Evolutionary conservation across 2,888 invertebrate genomes (phyloP).

Genomic region (Trisateles emortualis): DNA sequence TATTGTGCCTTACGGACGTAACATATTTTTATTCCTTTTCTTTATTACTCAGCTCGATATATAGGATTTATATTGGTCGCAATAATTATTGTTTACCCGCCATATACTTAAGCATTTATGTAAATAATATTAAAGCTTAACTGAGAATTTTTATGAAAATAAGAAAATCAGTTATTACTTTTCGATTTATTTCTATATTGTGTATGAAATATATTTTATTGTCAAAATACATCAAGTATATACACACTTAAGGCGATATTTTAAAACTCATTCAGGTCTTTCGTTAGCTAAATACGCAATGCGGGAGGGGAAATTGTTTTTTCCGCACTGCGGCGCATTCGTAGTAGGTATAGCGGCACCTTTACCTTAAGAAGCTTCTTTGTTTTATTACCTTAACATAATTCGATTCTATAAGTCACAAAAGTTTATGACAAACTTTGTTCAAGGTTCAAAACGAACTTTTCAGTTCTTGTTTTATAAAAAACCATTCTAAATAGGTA

Average conservation of each 20-base stretch:
- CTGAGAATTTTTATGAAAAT: not conserved
- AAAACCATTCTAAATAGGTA: too few relatives aligned
- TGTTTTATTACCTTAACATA: constrained; percentile 12
- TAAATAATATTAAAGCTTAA: not conserved
- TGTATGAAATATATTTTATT: not conserved
- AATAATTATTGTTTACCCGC: constrained; percentile 24
- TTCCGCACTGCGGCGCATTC: constrained; percentile 46
- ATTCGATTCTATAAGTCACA: not conserved
- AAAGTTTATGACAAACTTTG: not conserved
- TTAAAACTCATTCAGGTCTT: constrained; percentile 15
- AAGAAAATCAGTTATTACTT: too few relatives aligned
- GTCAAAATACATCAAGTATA: not conserved
- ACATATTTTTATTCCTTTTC: constrained; percentile 44
- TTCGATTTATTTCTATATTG: too few relatives aligned
- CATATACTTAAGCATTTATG: constrained; percentile 1
- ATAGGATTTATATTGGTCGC: constrained; percentile 34
- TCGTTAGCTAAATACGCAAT: constrained; percentile 31
- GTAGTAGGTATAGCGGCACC: constrained; percentile 19
- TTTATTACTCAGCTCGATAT: constrained; percentile 39
- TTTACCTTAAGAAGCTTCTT: constrained; percentile 12
- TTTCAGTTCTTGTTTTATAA: too few relatives aligned
- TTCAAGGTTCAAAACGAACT: too few relatives aligned
- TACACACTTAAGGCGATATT: not conserved
- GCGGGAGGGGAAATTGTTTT: constrained; percentile 24
- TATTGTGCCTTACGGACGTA: constrained; percentile 33